Conservation (phyloP, 2,797 vertebrate species). For the Luscinia luscinia region DNA sequence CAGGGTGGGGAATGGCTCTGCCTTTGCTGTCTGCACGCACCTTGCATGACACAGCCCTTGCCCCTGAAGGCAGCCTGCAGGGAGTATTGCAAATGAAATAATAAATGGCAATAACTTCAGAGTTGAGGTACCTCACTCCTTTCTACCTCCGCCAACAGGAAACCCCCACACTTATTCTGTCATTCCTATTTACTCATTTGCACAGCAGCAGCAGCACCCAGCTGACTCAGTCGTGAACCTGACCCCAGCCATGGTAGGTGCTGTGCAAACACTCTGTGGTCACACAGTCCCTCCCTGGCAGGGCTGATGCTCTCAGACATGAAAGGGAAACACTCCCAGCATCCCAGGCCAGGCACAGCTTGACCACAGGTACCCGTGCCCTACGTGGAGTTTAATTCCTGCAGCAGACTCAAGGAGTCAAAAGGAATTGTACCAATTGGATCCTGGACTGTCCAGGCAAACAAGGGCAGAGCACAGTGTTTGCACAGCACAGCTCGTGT, state of each 20-base stretch:
- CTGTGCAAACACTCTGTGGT: not conserved
- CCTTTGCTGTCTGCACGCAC: not conserved
- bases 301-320: not conserved
- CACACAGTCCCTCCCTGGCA: not conserved
- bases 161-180: not conserved
- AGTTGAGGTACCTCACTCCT: not conserved
- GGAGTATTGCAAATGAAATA: conserved; percentile 1
- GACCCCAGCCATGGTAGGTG: not conserved
- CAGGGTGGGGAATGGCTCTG: not conserved
- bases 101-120: not conserved
- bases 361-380: not conserved
- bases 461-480: not conserved
- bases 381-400: not conserved
- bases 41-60: not conserved
- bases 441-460: not conserved
- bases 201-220: not conserved
- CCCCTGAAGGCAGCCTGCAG: not conserved
- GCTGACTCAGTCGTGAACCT: not conserved
- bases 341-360: not conserved
- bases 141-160: conserved; percentile 45
- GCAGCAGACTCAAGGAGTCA: not conserved
- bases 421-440: accelerated
- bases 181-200: not conserved
- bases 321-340: not conserved
- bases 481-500: not conserved